Evolutionary conservation across 2,888 invertebrate genomes (phyloP), one percentile per base, ranked within the genome.

Genomic region (Pheosia gnoma): DNA sequence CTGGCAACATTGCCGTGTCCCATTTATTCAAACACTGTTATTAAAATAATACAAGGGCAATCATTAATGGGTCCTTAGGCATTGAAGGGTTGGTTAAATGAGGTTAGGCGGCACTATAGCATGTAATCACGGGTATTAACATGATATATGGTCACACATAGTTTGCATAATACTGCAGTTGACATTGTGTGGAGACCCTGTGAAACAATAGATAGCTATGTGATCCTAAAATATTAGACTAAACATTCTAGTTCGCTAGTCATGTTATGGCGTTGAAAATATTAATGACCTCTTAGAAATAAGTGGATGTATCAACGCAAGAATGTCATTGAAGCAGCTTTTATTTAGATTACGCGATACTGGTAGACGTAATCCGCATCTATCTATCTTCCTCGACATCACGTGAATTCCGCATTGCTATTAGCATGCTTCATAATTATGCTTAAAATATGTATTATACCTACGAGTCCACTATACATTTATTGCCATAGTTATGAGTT

Each of bases 41-140:
- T 51, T 25, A 51, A 13, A 25, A 25, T 51, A 25, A 51, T 3
- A 51, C 70, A 72, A 79, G 78, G 77, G 71, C 73, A 70, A 62
- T 73, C 69, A 67, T 72, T 75, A 78, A 77, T 71, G 56, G 71
- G 63, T 59, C 49, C 62, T 55, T 55, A 64, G 49, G 53, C 53
- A 60, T 63, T 66, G 59, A 67, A 74, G 74, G 71, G 65, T 72
- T 68, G 70, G 72, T 57, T 70, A 63, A 69, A 71, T 79, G 79
- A 81, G 81, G 82, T 72, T 79, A 77, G 61, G 67, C 67, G 68
- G 67, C 71, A 66, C 76, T 79, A 80, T 77, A 57, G 63, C 74
- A 47, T 72, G 63, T 79, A 80, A 80, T 80, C 53, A 69, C 67
- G 57, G 59, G 66, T 69, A 68, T 70, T 75, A 70, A 59, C 65